phyloP scores from a whole-genome alignment of 2,797 vertebrate genomes.

The Poeciliopsis paucimaculata region DNA sequence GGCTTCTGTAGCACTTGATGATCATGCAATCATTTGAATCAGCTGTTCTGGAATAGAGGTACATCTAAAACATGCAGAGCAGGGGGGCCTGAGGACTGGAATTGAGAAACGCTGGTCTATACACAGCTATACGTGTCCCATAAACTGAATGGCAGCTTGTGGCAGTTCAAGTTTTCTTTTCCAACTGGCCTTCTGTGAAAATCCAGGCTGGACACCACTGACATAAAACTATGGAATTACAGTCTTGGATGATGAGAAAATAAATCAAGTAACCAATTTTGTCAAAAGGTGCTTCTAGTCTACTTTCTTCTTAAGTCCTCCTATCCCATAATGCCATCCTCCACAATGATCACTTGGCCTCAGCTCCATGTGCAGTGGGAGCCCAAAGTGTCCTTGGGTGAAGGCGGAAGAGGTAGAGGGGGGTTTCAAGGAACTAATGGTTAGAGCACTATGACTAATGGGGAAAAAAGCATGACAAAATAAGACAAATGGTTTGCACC shows the following conservation, averaged over 20 bases:
- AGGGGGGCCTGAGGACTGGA: too few relatives aligned
- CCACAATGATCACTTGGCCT: conserved; percentile 55
- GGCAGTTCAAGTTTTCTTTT: too few relatives aligned
- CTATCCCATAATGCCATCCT: conserved; percentile 38
- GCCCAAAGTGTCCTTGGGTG: conserved; percentile 82
- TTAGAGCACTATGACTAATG: conserved; percentile 82
- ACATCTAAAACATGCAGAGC: too few relatives aligned
- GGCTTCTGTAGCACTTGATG: too few relatives aligned
- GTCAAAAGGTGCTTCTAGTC: conserved; percentile 21
- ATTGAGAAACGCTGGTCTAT: too few relatives aligned
- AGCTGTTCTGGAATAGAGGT: too few relatives aligned
- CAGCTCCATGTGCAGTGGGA: conserved; percentile 66
- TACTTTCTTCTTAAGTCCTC: conserved; percentile 26
- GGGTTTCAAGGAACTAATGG: conserved; percentile 80
- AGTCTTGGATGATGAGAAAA: neutral
- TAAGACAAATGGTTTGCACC: conserved; percentile 86
- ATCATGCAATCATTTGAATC: too few relatives aligned
- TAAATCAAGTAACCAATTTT: conserved; percentile 12
- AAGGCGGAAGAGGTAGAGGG: conserved; percentile 50
- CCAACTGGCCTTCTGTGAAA: neutral
- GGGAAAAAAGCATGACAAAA: conserved; percentile 83
- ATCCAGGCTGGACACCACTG: neutral
- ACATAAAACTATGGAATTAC: neutral
- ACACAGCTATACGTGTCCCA: too few relatives aligned
- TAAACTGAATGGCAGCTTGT: too few relatives aligned